Conservation (phyloP, 64 coral and sea anemone species). For the Pocillopora damicornis region DNA sequence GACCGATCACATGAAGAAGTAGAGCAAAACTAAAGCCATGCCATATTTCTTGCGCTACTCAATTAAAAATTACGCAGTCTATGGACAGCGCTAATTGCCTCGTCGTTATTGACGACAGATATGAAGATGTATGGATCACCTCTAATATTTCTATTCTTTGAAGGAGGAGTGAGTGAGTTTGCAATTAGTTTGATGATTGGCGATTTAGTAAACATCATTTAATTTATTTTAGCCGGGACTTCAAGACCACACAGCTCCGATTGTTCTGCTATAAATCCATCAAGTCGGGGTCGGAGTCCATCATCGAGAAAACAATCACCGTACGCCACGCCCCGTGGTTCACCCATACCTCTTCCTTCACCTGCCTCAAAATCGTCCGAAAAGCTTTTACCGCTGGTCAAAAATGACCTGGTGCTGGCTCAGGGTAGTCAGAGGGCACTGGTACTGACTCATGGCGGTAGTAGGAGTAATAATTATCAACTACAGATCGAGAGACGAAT, state of each 20-base stretch:
- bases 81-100: no score
- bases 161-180: no score
- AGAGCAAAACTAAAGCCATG: no score
- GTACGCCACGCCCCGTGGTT: not conserved
- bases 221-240: constrained; percentile 3
- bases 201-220: not conserved
- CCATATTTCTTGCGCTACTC: no score
- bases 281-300: not conserved
- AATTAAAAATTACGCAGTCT: no score
- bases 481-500: constrained; percentile 60
- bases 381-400: constrained; percentile 53
- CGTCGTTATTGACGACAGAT: no score
- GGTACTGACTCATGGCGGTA: constrained; percentile 75
- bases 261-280: not conserved
- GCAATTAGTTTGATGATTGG: no score
- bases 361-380: not conserved
- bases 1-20: no score
- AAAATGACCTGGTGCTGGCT: constrained; percentile 70
- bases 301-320: not conserved
- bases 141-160: no score
- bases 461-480: constrained; percentile 73
- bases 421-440: constrained; percentile 78
- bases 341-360: not conserved
- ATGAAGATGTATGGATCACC: no score
- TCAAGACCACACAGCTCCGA: not conserved